Conservation (phyloP, 2,888 invertebrate genomes). For the Cryptocephalus primarius region DNA sequence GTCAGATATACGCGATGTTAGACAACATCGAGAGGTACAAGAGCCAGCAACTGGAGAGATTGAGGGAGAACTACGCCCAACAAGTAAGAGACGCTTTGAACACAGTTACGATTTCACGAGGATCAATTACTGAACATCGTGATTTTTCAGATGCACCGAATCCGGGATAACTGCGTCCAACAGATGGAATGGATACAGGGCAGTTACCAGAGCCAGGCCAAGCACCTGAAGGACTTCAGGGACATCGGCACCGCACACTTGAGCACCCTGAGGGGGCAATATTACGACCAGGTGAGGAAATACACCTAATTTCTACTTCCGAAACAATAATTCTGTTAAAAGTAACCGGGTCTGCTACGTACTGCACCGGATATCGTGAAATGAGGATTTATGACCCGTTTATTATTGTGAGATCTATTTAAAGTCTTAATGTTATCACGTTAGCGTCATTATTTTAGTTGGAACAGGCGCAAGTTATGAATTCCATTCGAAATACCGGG, state of each 20-base stretch:
- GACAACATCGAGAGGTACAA: slow-evolving; percentile 87
- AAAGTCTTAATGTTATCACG: too few species aligned
- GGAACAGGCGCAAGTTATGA: too few species aligned
- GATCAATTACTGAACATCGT: slow-evolving; percentile 1
- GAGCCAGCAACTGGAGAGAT: slow-evolving; percentile 74
- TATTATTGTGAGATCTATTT: too few species aligned
- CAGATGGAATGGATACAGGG: slow-evolving; percentile 91
- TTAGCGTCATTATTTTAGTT: too few species aligned
- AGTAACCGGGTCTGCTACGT: too few species aligned
- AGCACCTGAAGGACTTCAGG: slow-evolving; percentile 75
- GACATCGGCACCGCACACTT: slow-evolving; percentile 87
- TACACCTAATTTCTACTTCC: too few species aligned
- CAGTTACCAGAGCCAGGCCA: slow-evolving; percentile 81
- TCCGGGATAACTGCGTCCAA: slow-evolving; percentile 86
- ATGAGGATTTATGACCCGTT: too few species aligned
- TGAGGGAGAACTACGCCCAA: slow-evolving; percentile 84
- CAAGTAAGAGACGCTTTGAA: slow-evolving; percentile 47
- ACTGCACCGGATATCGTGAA: too few species aligned
- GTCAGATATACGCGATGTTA: slow-evolving; percentile 77
- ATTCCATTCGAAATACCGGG: too few species aligned
- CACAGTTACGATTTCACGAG: neutral
- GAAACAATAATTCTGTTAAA: too few species aligned
- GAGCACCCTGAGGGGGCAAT: slow-evolving; percentile 78
- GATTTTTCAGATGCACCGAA: slow-evolving; percentile 57
- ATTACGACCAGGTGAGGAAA: slow-evolving; percentile 72